Percentiles rank a stretch among this genome's conserved stretches.
Conservation (phyloP, 2,797 vertebrate genomes). For the Acridotheres tristis region DNA sequence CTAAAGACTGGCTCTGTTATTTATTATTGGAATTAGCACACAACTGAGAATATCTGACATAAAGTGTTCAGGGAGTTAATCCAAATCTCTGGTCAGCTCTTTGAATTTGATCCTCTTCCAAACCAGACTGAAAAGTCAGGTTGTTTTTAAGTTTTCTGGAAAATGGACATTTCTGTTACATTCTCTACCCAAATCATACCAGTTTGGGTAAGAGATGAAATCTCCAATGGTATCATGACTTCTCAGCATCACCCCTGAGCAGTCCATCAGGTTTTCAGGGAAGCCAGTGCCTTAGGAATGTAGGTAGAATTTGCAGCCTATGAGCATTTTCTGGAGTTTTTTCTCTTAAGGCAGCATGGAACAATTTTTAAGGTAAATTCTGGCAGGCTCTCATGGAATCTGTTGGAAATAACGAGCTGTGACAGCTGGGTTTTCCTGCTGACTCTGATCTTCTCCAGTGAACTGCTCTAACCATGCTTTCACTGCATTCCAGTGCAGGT, state of each 20-base stretch:
- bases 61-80: background rate
- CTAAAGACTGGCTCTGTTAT: background rate
- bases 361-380: background rate
- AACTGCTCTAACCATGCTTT: background rate
- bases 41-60: accelerated
- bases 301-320: background rate
- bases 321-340: background rate
- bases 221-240: background rate
- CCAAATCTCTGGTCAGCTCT: background rate
- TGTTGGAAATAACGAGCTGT: background rate
- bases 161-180: accelerated
- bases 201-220: background rate
- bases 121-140: background rate
- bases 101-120: background rate
- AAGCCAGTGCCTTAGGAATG: background rate
- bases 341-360: background rate
- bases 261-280: background rate
- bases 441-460: background rate
- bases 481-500: background rate
- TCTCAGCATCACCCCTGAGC: background rate
- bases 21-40: background rate
- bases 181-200: background rate
- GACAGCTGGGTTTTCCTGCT: background rate
- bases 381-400: background rate
- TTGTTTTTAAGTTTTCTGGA: background rate